Percentiles rank a stretch among this genome's conserved stretches.
These are phyloP conservation scores for Megaceryle maxima DNA, from an alignment of 2,113 vertebrate genomes.

Conservation along the genomic window DNA sequence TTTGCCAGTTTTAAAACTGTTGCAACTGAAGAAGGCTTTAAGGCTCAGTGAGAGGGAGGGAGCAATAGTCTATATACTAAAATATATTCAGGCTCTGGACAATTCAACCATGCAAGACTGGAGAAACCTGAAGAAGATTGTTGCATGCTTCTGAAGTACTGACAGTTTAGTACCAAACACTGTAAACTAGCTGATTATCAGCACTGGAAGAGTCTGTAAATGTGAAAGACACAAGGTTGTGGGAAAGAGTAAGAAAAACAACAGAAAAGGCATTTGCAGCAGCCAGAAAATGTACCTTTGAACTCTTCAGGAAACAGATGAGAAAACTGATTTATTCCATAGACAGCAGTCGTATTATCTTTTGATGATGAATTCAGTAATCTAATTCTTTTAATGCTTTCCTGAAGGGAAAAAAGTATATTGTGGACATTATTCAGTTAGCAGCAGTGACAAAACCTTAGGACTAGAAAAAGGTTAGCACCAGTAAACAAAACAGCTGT, in stretches of 20 bases:
- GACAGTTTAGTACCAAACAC: not conserved
- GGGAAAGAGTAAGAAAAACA: not conserved
- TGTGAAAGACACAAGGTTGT: constrained; percentile 1
- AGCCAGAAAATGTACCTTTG: constrained; percentile 75
- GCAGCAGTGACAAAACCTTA: not conserved
- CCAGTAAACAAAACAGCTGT: not conserved
- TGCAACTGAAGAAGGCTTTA: not conserved
- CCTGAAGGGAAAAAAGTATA: constrained; percentile 64
- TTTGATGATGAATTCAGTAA: constrained; percentile 77
- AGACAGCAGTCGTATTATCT: constrained; percentile 76
- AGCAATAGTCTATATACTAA: not conserved
- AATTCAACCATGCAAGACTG: not conserved
- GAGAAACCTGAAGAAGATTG: not conserved
- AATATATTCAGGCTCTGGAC: not conserved
- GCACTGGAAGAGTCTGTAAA: not conserved
- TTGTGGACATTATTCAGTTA: not conserved
- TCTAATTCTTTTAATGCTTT: constrained; percentile 77
- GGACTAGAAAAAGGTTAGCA: not conserved
- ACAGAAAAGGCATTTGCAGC: not conserved
- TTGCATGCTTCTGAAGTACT: not conserved
- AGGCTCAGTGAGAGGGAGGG: not conserved
- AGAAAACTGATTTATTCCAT: constrained; percentile 91
- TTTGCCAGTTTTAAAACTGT: not conserved
- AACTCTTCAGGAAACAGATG: constrained; percentile 86
- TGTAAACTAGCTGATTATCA: constrained; percentile 21